Base-by-base conservation (phyloP, 1,140 invertebrate species). In the Lucilia cuprina region DNA sequence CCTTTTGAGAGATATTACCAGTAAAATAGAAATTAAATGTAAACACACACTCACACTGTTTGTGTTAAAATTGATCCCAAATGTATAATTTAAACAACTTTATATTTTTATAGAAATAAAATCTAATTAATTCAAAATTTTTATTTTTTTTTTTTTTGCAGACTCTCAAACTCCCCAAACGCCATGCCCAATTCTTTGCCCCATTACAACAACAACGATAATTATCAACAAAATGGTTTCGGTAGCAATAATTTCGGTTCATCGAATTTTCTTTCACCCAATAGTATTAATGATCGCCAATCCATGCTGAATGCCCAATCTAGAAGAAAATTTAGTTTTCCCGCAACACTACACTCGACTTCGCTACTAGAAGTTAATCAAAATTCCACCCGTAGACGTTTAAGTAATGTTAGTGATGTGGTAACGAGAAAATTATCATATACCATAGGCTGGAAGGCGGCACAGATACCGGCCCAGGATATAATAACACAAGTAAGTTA, bases 341-440 rank as follows among this genome's bases (percentile, higher is more conserved):
- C 93, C 0, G 92, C 92, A 41, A 89, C 92, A 0, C 86, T 93
- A 0, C 92, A 92, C 74, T 91, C 92, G 2, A 87, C 90, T 25
- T 86, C 91, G 1, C 83, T 92, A 12, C 77, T 90, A 82, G 91
- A 87, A 83, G 91, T 88, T 65, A 88, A 84, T 10, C 86, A 85
- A 2, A 85, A 86, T 12, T 87, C 86, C 5, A 86, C 88, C 5
- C 86, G 87, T 55, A 89, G 93, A 21, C 91, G 95, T 70, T 93
- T 95, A 75, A 95, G 94, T 87, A 95, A 95, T 86, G 94, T 95
- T 12, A 93, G 94, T 86, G 94, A 95, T 88, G 94, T 93, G 2
- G 94, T 95, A 2, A 92, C 93, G 3, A 89, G 95, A 50, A 95
- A 95, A 87, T 89, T 96, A 30, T 95, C 94, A 19, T 93, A 93